These are phyloP conservation scores for Cosmia pyralina DNA, from an alignment of 2,888 invertebrate species.

Conservation along the genomic window DNA sequence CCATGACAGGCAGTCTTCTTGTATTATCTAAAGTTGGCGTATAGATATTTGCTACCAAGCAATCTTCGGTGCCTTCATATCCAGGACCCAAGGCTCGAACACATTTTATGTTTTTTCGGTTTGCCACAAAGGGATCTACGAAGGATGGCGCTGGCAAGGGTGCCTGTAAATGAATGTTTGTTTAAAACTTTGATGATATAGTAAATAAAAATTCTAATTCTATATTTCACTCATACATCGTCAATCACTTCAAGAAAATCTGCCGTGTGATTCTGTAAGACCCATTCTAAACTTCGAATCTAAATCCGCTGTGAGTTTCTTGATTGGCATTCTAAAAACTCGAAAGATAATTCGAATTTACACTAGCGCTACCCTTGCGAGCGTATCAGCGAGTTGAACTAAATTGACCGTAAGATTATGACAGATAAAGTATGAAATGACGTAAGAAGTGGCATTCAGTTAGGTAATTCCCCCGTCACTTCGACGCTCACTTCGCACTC, in stretches of 20 bases:
- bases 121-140: conserved; percentile 75
- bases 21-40: conserved; percentile 72
- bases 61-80: conserved; percentile 85
- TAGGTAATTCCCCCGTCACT: too few relatives aligned
- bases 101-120: conserved; percentile 80
- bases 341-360: too few relatives aligned
- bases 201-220: background rate
- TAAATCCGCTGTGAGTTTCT: too few relatives aligned
- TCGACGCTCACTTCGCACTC: too few relatives aligned
- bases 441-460: too few relatives aligned
- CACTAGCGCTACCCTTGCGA: too few relatives aligned
- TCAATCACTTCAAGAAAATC: background rate
- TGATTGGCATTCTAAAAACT: too few relatives aligned
- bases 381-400: too few relatives aligned
- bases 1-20: conserved; percentile 79
- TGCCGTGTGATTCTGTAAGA: too few relatives aligned
- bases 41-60: conserved; percentile 79
- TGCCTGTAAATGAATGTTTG: conserved; percentile 73
- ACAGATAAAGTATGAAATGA: too few relatives aligned
- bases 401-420: too few relatives aligned
- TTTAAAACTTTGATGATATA: background rate
- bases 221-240: background rate
- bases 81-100: conserved; percentile 78
- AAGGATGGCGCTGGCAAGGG: conserved; percentile 79
- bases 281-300: too few relatives aligned